These are phyloP conservation scores for Bradypodion pumilum DNA, from an alignment of 2,797 vertebrate genomes.

Conservation along the genomic window DNA sequence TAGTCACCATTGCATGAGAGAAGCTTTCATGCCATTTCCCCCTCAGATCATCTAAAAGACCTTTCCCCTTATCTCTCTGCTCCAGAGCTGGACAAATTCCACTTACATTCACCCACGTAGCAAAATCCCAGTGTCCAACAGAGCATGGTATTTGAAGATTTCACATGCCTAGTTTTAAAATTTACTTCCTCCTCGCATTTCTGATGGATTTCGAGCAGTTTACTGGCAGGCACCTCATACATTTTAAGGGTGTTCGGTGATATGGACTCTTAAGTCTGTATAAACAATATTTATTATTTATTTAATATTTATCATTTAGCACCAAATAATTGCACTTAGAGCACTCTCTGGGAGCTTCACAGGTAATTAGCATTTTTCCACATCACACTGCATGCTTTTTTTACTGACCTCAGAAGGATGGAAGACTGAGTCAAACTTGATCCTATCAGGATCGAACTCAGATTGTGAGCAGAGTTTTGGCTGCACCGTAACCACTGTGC, in stretches of 20 bases:
- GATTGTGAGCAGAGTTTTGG: too few species aligned
- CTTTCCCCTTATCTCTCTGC: constrained; percentile 30
- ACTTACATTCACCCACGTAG: too few species aligned
- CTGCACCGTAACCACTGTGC: too few species aligned
- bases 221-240: background rate
- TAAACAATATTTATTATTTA: too few species aligned
- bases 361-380: too few species aligned
- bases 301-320: too few species aligned
- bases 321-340: too few species aligned
- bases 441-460: too few species aligned
- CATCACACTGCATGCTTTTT: too few species aligned
- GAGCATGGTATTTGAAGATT: constrained; percentile 18
- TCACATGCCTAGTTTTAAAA: background rate
- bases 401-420: too few species aligned
- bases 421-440: too few species aligned
- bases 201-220: background rate
- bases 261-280: background rate
- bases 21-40: background rate
- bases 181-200: background rate
- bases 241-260: background rate
- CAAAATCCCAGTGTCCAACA: background rate
- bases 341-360: too few species aligned
- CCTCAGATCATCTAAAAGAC: background rate
- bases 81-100: constrained; percentile 26
- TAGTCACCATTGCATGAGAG: background rate